These are phyloP conservation scores for Tuberolachnus salignus DNA, from an alignment of 2,888 invertebrate species.

Conservation along the genomic window DNA sequence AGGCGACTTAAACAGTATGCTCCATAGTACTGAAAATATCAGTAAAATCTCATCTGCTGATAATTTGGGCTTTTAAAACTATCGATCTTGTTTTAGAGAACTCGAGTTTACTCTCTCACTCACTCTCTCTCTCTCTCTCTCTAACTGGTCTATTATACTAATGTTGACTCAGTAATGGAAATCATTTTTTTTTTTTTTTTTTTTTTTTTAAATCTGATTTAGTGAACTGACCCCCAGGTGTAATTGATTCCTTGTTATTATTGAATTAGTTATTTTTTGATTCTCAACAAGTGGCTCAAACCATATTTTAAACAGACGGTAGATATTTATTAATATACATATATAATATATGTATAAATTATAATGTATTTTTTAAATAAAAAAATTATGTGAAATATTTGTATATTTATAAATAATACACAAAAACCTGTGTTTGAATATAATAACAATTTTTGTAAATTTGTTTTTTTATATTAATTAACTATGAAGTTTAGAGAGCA, in stretches of 20 bases:
- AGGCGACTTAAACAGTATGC: conserved; percentile 36
- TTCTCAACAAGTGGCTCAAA: conserved; percentile 21
- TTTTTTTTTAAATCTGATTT: conserved; percentile 47
- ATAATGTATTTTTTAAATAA: conserved; percentile 4
- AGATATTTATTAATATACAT: background rate
- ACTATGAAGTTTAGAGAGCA: conserved; percentile 18
- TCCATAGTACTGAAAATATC: conserved; percentile 34
- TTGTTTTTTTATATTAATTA: background rate
- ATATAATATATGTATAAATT: conserved; percentile 5
- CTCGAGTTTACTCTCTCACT: background rate
- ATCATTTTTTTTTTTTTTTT: conserved; percentile 17
- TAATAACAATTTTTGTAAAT: background rate
- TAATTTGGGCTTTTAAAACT: conserved; percentile 43
- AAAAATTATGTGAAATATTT: background rate
- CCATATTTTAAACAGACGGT: background rate
- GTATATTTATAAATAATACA: conserved; percentile 33
- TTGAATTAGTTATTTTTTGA: conserved; percentile 7
- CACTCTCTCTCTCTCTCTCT: too few relatives aligned
- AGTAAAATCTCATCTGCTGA: conserved; percentile 13
- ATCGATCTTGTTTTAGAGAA: conserved; percentile 42
- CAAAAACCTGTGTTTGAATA: background rate
- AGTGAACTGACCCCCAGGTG: conserved; percentile 1
- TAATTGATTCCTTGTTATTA: conserved; percentile 29
- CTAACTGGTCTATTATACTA: conserved; percentile 11
- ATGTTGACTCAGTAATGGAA: conserved; percentile 5